Evolutionary conservation across 1,140 invertebrate genomes (phyloP).

Genomic region (Dreissena rostriformis): DNA sequence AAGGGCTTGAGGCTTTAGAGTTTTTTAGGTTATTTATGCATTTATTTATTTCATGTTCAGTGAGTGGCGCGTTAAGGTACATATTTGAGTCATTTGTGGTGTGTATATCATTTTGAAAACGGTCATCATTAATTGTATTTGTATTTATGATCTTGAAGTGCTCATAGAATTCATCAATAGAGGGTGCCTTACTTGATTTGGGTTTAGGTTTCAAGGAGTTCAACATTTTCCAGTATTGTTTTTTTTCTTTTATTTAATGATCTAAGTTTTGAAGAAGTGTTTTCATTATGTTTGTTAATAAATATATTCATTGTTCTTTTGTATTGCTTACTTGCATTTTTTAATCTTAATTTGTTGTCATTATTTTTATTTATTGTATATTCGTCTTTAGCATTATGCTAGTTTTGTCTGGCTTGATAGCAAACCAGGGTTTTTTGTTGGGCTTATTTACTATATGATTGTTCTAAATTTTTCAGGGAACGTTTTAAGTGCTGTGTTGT

Average conservation of each 20-base stretch:
- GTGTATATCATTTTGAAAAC: neutral
- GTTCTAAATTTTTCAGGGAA: too few relatives aligned
- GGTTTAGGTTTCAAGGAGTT: constrained; percentile 2
- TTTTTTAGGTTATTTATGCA: constrained; percentile 17
- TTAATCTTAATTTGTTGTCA: constrained; percentile 12
- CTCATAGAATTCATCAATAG: neutral
- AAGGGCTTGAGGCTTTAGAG: constrained; percentile 4
- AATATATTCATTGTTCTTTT: constrained; percentile 9
- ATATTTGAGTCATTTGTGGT: neutral
- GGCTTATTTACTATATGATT: too few relatives aligned
- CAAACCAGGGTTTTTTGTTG: neutral
- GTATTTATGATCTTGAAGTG: constrained; percentile 12
- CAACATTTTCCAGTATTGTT: constrained; percentile 15
- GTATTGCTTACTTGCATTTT: constrained; percentile 13
- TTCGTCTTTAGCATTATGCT: neutral
- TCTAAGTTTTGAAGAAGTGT: neutral
- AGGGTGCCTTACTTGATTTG: neutral
- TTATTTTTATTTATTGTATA: neutral
- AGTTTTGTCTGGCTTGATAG: neutral
- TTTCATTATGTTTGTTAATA: neutral
- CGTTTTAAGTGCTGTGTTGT: too few relatives aligned
- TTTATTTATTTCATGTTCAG: constrained; percentile 11
- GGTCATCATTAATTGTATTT: neutral
- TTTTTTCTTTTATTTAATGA: neutral
- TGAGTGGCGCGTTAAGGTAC: constrained; percentile 5